A percentile compares a stretch with the other conserved stretches of the same genome.
phyloP scores from a whole-genome alignment of 2,113 vertebrate species.

The Pangasianodon gigas region DNA sequence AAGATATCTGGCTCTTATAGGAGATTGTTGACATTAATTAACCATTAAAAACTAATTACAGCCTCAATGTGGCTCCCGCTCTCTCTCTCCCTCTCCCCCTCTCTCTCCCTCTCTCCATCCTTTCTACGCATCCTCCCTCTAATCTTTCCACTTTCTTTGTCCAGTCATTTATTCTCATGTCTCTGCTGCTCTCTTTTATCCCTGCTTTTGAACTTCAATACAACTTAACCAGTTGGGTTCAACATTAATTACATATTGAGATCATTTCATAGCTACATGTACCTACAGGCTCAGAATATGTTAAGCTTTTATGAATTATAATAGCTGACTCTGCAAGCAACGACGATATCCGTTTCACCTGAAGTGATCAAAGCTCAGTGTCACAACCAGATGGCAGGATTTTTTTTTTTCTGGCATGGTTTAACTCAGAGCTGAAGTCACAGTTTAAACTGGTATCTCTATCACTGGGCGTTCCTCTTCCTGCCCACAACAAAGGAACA shows the following conservation, averaged over 20 bases:
- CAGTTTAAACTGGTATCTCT: constrained; percentile 5
- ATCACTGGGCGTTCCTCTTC: constrained; percentile 1
- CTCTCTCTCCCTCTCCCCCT: not conserved
- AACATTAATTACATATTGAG: not conserved
- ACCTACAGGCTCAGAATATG: not conserved
- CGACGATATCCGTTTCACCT: not conserved
- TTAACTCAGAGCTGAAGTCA: constrained; percentile 2
- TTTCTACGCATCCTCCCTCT: not conserved
- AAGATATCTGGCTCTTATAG: constrained; percentile 44
- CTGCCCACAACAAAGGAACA: constrained; percentile 30
- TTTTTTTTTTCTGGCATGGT: not conserved
- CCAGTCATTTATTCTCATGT: not conserved
- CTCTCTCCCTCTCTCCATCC: not conserved
- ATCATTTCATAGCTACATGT: not conserved
- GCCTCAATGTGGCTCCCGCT: not conserved
- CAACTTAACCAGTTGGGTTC: not conserved
- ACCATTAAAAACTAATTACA: constrained; percentile 48
- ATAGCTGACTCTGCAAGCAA: constrained; percentile 5
- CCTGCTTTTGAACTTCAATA: not conserved
- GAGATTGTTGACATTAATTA: constrained; percentile 54
- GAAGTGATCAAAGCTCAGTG: not conserved
- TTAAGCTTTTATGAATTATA: constrained; percentile 19
- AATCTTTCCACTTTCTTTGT: not conserved
- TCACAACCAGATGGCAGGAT: not conserved
- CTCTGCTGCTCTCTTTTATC: not conserved